phyloP scores from a whole-genome alignment of 2,888 invertebrate genomes.

The Drosophila paramelanica region DNA sequence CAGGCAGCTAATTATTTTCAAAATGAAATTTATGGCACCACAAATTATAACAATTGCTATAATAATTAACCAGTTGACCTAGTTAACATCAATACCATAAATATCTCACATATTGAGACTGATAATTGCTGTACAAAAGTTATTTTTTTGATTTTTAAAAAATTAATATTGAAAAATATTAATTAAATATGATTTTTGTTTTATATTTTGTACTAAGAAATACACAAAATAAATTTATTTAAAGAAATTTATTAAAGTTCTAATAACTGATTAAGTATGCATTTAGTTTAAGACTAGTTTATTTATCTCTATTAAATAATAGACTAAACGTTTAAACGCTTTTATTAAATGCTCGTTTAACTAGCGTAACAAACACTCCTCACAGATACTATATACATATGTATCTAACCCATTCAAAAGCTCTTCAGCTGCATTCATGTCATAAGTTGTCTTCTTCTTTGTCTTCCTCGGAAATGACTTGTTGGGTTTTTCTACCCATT shows the following conservation, averaged over 20 bases:
- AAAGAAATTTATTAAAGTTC: neutral
- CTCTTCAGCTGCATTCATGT: too few relatives aligned
- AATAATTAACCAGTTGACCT: constrained; percentile 19
- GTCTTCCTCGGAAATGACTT: neutral
- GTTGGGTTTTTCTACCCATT: neutral
- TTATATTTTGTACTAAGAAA: too few relatives aligned
- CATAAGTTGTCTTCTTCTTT: neutral
- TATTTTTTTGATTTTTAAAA: too few relatives aligned
- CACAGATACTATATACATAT: too few relatives aligned
- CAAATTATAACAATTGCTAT: neutral
- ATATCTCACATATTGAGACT: neutral
- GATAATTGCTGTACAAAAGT: too few relatives aligned
- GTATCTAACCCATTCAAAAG: too few relatives aligned
- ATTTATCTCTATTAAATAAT: neutral
- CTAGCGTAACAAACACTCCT: too few relatives aligned
- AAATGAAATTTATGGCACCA: neutral
- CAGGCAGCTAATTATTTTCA: constrained; percentile 11
- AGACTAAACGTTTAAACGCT: neutral
- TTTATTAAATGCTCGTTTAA: neutral
- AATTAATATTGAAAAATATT: too few relatives aligned
- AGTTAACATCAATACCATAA: constrained; percentile 9
- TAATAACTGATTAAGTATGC: too few relatives aligned
- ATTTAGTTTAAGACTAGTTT: neutral
- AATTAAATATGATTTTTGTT: too few relatives aligned
- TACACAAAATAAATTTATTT: neutral